A percentile compares a stretch with the other conserved stretches of the same genome.
These are phyloP conservation scores for Vidua macroura DNA, from an alignment of 2,113 vertebrate genomes.

Conservation along the genomic window DNA sequence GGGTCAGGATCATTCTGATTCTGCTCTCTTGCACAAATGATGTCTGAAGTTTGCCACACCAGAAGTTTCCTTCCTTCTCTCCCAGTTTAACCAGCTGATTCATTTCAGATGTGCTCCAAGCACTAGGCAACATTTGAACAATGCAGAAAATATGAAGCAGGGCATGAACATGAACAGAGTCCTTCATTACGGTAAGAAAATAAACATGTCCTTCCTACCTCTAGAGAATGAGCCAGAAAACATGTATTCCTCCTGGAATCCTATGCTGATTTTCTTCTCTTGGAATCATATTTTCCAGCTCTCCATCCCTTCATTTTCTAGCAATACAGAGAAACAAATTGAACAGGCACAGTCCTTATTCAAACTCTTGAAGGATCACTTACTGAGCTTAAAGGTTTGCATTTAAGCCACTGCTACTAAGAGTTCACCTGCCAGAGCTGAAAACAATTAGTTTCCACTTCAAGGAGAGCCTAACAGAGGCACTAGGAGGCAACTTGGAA, in stretches of 20 bases:
- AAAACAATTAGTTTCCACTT: background rate
- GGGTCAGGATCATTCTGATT: background rate
- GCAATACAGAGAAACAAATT: background rate
- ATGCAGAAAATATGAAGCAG: background rate
- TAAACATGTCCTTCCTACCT: background rate
- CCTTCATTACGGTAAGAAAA: background rate
- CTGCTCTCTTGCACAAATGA: background rate
- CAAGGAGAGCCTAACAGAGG: background rate
- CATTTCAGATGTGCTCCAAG: background rate
- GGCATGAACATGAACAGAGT: background rate
- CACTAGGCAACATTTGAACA: background rate
- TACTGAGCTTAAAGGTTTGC: background rate
- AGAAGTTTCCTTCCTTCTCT: background rate
- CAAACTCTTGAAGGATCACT: background rate
- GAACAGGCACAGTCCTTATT: background rate
- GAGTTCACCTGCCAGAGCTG: background rate
- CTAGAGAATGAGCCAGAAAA: background rate
- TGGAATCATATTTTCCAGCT: background rate
- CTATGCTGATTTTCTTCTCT: background rate
- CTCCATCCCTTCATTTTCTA: background rate
- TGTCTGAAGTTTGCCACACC: background rate
- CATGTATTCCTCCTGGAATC: background rate
- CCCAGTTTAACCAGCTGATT: background rate
- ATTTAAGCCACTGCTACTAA: background rate
- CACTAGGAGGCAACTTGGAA: background rate